These are phyloP conservation scores for Phainopepla nitens DNA, from an alignment of 2,113 vertebrate species.

Conservation along the genomic window DNA sequence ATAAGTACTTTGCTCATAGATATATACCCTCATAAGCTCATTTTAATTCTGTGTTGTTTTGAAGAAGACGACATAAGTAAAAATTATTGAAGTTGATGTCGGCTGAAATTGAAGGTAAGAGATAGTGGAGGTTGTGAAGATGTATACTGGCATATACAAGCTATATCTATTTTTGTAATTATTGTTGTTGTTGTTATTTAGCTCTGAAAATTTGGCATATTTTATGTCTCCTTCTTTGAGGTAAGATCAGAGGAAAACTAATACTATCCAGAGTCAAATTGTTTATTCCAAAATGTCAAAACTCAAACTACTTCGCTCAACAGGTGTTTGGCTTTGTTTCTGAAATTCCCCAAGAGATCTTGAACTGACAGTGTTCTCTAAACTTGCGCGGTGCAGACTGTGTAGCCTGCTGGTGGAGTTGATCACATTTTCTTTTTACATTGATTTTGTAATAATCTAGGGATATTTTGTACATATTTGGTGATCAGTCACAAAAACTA, in stretches of 20 bases:
- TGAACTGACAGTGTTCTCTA: background rate
- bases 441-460: background rate
- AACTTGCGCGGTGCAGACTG: fast-evolving
- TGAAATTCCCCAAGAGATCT: background rate
- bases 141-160: background rate
- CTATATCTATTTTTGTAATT: no score
- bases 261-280: background rate
- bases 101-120: background rate
- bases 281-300: background rate
- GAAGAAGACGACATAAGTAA: background rate
- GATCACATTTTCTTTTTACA: background rate
- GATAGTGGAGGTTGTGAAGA: background rate
- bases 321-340: background rate
- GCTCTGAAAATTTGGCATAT: background rate
- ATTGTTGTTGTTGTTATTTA: background rate
- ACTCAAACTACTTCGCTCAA: background rate
- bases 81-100: background rate
- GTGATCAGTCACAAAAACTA: background rate
- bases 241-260: background rate
- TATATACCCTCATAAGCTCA: background rate
- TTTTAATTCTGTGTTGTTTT: background rate
- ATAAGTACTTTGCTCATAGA: background rate
- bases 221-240: background rate
- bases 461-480: background rate
- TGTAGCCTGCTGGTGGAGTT: background rate